phyloP scores from a whole-genome alignment of 1,140 invertebrate genomes.

The Zaprionus tsacasi region DNA sequence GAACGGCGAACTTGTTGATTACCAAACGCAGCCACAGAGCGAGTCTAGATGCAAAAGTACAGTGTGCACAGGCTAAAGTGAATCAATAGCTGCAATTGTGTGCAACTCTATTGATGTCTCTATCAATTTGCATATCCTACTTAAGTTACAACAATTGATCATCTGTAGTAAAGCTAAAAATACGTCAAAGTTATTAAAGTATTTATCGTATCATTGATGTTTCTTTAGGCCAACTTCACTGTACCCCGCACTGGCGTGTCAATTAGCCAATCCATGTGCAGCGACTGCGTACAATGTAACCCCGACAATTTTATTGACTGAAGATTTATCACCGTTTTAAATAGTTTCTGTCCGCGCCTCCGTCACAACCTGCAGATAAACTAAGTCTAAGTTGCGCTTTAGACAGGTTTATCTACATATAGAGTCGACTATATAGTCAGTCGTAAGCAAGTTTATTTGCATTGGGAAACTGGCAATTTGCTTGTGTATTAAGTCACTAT shows the following conservation, averaged over 20 bases:
- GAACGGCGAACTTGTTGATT: constrained; percentile 70
- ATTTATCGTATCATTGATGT: no score
- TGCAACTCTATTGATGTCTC: neutral
- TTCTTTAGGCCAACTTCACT: neutral
- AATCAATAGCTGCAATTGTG: neutral
- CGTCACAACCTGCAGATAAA: constrained; percentile 33
- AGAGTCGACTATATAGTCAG: neutral
- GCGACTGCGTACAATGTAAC: constrained; percentile 38
- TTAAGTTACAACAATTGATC: neutral
- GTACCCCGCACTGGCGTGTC: constrained; percentile 31
- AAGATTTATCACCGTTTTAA: constrained; percentile 74
- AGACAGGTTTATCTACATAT: constrained; percentile 14
- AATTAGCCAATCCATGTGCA: constrained; percentile 63
- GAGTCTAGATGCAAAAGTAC: neutral
- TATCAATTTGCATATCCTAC: neutral
- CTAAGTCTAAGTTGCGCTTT: constrained; percentile 20
- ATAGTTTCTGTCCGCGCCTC: constrained; percentile 50
- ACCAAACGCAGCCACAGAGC: constrained; percentile 20
- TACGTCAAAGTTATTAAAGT: no score
- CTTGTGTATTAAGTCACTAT: constrained; percentile 15
- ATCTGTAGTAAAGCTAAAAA: no score
- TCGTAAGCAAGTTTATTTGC: constrained; percentile 20
- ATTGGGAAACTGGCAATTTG: constrained; percentile 18
- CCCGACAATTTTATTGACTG: constrained; percentile 57
- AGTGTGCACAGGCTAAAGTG: constrained; percentile 1